Percentiles rank a stretch among this genome's conserved stretches.
phyloP scores from a whole-genome alignment of 2,113 vertebrate genomes.

The Ahaetulla prasina region DNA sequence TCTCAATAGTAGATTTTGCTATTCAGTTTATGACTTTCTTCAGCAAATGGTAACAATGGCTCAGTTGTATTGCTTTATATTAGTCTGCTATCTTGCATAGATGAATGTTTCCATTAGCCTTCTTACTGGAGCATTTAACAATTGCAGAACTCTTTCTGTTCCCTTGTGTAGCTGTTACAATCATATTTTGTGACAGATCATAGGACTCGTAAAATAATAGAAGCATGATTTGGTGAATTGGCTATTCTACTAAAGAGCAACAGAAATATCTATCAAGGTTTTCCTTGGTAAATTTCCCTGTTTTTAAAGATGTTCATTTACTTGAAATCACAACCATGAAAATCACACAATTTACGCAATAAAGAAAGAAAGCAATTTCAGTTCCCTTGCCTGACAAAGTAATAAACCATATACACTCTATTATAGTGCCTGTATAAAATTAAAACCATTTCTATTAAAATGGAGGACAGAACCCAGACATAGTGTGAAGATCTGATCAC shows the following conservation, averaged over 20 bases:
- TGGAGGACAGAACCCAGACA: too few species aligned
- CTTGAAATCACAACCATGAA: constrained; percentile 32
- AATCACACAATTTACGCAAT: neutral
- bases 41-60: neutral
- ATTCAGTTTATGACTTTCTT: neutral
- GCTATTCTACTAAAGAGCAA: constrained; percentile 24
- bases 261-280: constrained; percentile 12
- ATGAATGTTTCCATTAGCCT: neutral
- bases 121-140: constrained; percentile 28
- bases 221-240: constrained; percentile 34
- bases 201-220: neutral
- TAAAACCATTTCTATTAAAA: neutral
- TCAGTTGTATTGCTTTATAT: neutral
- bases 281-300: constrained; percentile 23
- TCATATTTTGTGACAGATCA: constrained; percentile 49
- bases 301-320: constrained; percentile 15
- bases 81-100: neutral
- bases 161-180: constrained; percentile 37
- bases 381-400: neutral
- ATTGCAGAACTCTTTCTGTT: constrained; percentile 33
- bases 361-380: constrained; percentile 19
- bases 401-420: neutral
- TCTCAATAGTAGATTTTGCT: neutral
- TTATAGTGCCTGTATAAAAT: neutral
- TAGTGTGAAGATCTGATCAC: neutral